Conservation (phyloP, 2,113 vertebrate genomes). For the Hippocampus comes region DNA sequence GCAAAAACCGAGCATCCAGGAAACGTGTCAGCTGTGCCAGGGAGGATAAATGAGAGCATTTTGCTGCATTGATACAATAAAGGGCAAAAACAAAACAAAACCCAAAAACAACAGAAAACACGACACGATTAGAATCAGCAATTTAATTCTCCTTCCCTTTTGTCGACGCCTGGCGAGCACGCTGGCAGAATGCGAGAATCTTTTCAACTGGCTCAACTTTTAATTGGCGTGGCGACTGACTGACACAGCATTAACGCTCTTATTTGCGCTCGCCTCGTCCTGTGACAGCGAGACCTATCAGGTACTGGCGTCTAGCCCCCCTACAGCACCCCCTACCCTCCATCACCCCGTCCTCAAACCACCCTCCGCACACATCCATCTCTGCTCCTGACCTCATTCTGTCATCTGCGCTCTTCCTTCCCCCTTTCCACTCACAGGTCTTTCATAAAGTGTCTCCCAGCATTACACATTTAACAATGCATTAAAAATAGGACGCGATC, state of each 20-base stretch:
- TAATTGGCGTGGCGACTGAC: conserved; percentile 1
- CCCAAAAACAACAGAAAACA: conserved; percentile 5
- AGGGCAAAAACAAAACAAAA: background rate
- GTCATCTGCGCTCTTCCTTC: conserved; percentile 67
- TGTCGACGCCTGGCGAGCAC: background rate
- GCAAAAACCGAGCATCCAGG: background rate
- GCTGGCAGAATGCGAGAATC: background rate
- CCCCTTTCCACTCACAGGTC: conserved; percentile 67
- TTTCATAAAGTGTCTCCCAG: conserved; percentile 75
- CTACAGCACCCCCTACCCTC: background rate
- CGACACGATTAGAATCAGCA: conserved; percentile 8
- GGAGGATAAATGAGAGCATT: conserved; percentile 4
- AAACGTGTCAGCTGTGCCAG: background rate
- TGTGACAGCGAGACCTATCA: conserved; percentile 76
- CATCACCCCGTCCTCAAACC: conserved; percentile 17
- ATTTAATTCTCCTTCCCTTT: conserved; percentile 3
- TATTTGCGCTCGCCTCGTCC: conserved; percentile 45
- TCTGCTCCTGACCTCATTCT: conserved; percentile 73
- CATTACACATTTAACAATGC: conserved; percentile 77
- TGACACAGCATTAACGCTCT: conserved; percentile 14
- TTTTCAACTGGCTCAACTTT: conserved; percentile 1
- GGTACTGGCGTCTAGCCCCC: conserved; percentile 54
- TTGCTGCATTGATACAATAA: conserved; percentile 1
- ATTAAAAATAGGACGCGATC: conserved; percentile 76
- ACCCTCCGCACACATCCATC: conserved; percentile 33